Percentiles rank a stretch among this genome's conserved stretches.
Conservation (phyloP, 1,140 invertebrate genomes). For the Uloborus diversus region DNA sequence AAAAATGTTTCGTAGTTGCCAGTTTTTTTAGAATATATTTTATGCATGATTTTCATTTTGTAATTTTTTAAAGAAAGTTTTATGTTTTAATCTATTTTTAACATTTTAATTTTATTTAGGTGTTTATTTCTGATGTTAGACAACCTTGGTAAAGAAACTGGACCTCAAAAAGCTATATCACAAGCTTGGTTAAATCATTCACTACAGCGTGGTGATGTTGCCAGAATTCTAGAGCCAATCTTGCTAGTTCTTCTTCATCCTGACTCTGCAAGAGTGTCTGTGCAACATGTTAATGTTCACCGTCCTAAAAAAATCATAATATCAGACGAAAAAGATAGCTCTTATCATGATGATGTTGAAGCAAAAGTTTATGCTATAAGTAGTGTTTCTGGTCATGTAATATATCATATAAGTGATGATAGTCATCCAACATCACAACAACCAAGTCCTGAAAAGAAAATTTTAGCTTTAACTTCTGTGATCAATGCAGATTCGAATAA, state of each 20-base stretch:
- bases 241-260: slow-evolving; percentile 81
- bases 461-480: slow-evolving; percentile 57
- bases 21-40: neutral
- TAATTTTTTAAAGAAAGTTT: neutral
- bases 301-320: slow-evolving; percentile 31
- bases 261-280: slow-evolving; percentile 83
- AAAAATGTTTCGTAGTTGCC: too few species aligned
- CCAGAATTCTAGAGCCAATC: slow-evolving; percentile 81
- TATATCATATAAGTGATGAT: slow-evolving; percentile 76
- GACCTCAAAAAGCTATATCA: slow-evolving; percentile 75
- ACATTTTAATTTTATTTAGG: slow-evolving; percentile 64
- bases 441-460: slow-evolving; percentile 56
- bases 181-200: slow-evolving; percentile 79
- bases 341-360: slow-evolving; percentile 62
- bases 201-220: slow-evolving; percentile 79
- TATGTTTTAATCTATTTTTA: neutral
- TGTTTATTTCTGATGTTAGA: slow-evolving; percentile 81
- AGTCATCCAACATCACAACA: slow-evolving; percentile 50
- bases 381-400: slow-evolving; percentile 84
- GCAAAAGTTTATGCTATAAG: slow-evolving; percentile 86
- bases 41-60: neutral
- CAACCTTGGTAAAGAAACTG: slow-evolving; percentile 77
- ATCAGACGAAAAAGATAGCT: slow-evolving; percentile 34
- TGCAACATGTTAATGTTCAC: slow-evolving; percentile 83
- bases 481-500: slow-evolving; percentile 33